A percentile compares a stretch with the other conserved stretches of the same genome.
Conservation (phyloP, 2,797 vertebrate species). For the Odontamblyopus lacepedii region DNA sequence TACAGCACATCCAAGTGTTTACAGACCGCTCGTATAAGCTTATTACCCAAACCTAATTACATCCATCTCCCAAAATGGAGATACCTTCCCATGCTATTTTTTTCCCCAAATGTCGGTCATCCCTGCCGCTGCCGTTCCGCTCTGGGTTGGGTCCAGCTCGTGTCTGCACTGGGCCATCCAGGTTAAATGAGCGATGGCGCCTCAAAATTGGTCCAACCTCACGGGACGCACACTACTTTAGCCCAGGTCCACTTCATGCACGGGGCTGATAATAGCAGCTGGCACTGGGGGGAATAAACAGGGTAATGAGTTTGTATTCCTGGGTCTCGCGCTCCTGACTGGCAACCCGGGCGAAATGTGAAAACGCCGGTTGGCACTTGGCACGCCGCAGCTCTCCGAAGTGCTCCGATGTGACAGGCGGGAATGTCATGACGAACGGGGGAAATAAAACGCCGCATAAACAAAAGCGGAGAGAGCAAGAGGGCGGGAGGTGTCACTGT, state of each 20-base stretch:
- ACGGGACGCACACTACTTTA: background rate
- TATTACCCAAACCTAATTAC: too few relatives aligned
- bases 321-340: slow-evolving; percentile 1
- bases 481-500: background rate
- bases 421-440: slow-evolving; percentile 6
- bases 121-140: background rate
- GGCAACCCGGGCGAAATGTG: background rate
- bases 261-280: slow-evolving; percentile 8
- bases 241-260: slow-evolving; percentile 2
- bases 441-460: slow-evolving; percentile 2
- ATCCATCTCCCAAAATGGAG: too few relatives aligned
- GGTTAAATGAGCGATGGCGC: slow-evolving; percentile 15
- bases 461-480: background rate
- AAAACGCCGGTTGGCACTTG: slow-evolving; percentile 5
- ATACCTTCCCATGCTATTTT: background rate
- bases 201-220: slow-evolving; percentile 6
- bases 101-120: slow-evolving; percentile 2
- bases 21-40: too few relatives aligned
- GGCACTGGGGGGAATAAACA: slow-evolving; percentile 11
- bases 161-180: background rate
- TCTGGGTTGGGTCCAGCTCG: slow-evolving; percentile 4
- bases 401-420: slow-evolving; percentile 1
- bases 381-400: slow-evolving; percentile 1
- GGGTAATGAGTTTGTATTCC: slow-evolving; percentile 15
- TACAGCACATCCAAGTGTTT: too few relatives aligned